Percentiles rank a stretch among this genome's conserved stretches.
Evolutionary conservation across 2,888 invertebrate species (phyloP).

Genomic region (Galerucella pusilla): DNA sequence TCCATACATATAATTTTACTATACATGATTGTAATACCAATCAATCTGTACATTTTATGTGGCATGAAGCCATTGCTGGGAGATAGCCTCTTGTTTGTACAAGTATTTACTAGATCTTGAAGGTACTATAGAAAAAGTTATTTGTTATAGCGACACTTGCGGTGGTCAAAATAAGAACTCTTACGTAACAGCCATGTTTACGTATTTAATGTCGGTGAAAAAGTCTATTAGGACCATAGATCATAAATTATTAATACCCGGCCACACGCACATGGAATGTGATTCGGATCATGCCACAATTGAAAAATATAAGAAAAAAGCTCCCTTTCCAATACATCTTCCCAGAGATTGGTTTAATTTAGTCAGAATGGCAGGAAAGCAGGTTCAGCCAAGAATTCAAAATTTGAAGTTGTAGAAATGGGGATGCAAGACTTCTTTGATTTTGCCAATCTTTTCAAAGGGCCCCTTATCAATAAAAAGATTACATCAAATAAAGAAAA

Average conservation of each 20-base stretch:
- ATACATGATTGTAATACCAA: background rate
- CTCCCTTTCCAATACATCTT: background rate
- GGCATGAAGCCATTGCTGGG: background rate
- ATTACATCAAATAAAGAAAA: background rate
- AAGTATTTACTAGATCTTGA: background rate
- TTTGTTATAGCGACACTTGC: slow-evolving; percentile 5
- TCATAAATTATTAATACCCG: slow-evolving; percentile 17
- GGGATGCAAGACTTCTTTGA: background rate
- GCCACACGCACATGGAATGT: slow-evolving; percentile 23
- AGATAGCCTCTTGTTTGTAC: slow-evolving; percentile 6
- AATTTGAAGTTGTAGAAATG: background rate
- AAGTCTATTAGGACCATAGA: slow-evolving; percentile 4
- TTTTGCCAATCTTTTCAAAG: background rate
- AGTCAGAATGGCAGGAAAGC: background rate
- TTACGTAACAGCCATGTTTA: background rate
- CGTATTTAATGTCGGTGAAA: background rate
- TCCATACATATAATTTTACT: background rate
- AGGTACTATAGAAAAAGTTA: background rate
- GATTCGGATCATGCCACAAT: slow-evolving; percentile 12
- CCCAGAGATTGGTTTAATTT: slow-evolving; percentile 3
- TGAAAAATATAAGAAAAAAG: slow-evolving; percentile 16
- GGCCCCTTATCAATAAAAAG: background rate
- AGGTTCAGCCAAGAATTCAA: background rate
- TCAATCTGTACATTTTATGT: background rate
- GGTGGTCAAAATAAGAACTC: slow-evolving; percentile 16